These are phyloP conservation scores for Proisotoma minuta DNA, from an alignment of 2,888 invertebrate species.

Conservation along the genomic window DNA sequence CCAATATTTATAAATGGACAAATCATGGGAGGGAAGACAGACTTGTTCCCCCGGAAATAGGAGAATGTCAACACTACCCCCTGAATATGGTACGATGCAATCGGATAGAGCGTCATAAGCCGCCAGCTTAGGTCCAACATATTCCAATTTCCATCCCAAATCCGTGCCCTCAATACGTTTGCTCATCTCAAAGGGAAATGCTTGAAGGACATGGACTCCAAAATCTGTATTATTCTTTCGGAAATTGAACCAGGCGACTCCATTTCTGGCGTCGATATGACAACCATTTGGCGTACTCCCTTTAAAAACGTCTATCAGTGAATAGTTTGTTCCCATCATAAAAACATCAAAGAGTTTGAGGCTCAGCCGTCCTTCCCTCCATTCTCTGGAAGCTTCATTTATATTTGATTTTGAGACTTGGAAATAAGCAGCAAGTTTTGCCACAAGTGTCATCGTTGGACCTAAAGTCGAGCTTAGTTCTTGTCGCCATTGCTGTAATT, in stretches of 20 bases:
- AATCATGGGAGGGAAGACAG: slow-evolving; percentile 1
- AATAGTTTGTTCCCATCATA: not conserved
- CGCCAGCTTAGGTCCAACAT: not conserved
- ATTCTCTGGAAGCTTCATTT: not conserved
- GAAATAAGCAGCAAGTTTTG: not conserved
- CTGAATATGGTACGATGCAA: slow-evolving; percentile 1
- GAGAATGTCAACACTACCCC: not conserved
- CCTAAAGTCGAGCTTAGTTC: not conserved
- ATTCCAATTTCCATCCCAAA: slow-evolving; percentile 4
- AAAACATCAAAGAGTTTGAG: not conserved
- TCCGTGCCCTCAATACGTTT: not conserved
- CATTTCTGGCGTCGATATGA: not conserved
- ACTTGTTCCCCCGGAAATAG: not conserved
- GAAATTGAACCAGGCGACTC: not conserved
- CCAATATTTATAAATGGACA: slow-evolving; percentile 10
- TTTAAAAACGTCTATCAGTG: not conserved
- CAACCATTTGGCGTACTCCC: not conserved
- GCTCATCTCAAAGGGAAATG: not conserved
- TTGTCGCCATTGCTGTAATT: not conserved
- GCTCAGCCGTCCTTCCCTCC: not conserved
- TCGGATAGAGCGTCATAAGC: not conserved
- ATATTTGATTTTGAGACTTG: not conserved
- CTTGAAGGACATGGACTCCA: slow-evolving; percentile 3
- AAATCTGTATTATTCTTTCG: slow-evolving; percentile 1
- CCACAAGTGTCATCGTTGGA: not conserved